Percentiles rank a stretch among this genome's conserved stretches.
phyloP scores from a whole-genome alignment of 2,113 vertebrate species.

The Ivindomyrus marchei region DNA sequence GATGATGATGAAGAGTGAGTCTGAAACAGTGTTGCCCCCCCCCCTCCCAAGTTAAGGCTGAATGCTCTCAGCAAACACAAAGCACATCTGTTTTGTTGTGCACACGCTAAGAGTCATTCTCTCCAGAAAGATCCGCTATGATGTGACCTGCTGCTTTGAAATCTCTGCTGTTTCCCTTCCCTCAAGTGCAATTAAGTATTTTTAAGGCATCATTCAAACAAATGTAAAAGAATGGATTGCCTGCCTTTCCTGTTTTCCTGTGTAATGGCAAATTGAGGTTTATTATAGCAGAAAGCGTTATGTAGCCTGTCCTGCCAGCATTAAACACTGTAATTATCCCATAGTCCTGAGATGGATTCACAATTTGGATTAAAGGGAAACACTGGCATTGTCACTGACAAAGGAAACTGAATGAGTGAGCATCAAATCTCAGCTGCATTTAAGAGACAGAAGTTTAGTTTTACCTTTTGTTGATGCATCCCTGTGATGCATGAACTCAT shows the following conservation, averaged over 20 bases:
- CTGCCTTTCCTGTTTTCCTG: neutral
- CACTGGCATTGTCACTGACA: neutral
- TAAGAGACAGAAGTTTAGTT: neutral
- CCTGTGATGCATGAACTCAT: neutral
- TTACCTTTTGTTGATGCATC: neutral
- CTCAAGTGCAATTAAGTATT: neutral
- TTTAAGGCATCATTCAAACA: neutral
- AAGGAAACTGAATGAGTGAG: neutral
- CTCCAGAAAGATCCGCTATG: neutral
- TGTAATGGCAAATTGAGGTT: neutral
- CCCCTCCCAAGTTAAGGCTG: neutral
- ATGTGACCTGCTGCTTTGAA: conserved; percentile 4
- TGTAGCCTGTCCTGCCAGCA: neutral
- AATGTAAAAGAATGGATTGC: neutral
- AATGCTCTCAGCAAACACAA: neutral
- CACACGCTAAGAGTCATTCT: neutral
- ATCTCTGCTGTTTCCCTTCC: neutral
- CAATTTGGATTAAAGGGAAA: neutral
- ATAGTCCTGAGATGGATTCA: neutral
- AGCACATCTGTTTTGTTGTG: neutral
- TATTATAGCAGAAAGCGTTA: neutral
- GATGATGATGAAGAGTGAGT: neutral
- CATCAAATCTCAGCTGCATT: neutral
- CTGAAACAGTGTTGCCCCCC: neutral
- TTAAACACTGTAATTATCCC: neutral